Evolutionary conservation across 1,140 invertebrate genomes (phyloP).

Genomic region (Scaptomyza hsui): DNA sequence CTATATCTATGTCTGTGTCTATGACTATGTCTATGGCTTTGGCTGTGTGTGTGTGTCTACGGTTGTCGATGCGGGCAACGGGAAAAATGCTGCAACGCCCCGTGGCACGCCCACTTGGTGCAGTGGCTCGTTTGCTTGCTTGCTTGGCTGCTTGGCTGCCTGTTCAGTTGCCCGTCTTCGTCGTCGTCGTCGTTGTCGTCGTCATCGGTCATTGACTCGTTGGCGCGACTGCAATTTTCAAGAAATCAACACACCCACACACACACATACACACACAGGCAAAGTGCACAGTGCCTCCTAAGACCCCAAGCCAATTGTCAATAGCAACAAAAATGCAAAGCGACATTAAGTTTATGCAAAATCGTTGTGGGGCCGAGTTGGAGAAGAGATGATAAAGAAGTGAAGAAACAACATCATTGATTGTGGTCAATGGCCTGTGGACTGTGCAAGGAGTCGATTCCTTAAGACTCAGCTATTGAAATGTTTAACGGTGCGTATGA

Average conservation of each 20-base stretch:
- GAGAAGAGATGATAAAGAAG: neutral
- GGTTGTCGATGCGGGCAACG: constrained; percentile 30
- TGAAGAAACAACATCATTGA: constrained; percentile 59
- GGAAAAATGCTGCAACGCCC: constrained; percentile 37
- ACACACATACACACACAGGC: neutral
- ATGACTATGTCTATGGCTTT: constrained; percentile 4
- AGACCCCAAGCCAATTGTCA: constrained; percentile 62
- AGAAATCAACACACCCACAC: constrained; percentile 25
- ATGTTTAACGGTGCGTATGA: constrained; percentile 75
- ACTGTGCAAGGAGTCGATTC: neutral
- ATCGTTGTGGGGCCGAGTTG: constrained; percentile 7
- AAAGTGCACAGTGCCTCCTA: neutral
- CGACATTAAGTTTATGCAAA: constrained; percentile 48
- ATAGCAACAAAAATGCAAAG: constrained; percentile 74
- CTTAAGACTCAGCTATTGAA: constrained; percentile 38
- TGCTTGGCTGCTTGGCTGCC: constrained; percentile 6
- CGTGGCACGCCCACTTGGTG: constrained; percentile 33
- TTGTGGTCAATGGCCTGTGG: constrained; percentile 76
- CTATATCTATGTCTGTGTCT: constrained; percentile 10
- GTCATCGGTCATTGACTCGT: constrained; percentile 68
- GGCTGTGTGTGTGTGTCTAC: constrained; percentile 19
- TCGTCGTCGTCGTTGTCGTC: neutral
- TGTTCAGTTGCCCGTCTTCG: constrained; percentile 5
- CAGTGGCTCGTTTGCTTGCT: constrained; percentile 30
- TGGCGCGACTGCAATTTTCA: constrained; percentile 67